Percentiles rank a stretch among this genome's conserved stretches.
phyloP scores from a whole-genome alignment of 1,140 invertebrate genomes.

The Caenorhabditis latens region DNA sequence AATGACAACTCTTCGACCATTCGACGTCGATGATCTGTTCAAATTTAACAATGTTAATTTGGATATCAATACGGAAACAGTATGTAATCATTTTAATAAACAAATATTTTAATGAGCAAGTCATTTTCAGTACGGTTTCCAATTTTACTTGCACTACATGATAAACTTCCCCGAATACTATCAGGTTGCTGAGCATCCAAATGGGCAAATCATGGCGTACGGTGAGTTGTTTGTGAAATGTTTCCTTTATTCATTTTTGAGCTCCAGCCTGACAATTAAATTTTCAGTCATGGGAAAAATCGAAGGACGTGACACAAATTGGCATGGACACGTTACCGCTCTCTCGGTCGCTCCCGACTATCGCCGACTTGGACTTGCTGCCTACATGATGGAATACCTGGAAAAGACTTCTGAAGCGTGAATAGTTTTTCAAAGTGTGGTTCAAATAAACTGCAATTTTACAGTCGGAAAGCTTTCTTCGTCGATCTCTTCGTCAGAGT shows the following conservation, averaged over 20 bases:
- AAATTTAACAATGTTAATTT: slow-evolving; percentile 97
- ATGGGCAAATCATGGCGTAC: slow-evolving; percentile 96
- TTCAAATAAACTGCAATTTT: slow-evolving; percentile 73
- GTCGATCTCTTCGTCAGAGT: slow-evolving; percentile 98
- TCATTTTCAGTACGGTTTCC: slow-evolving; percentile 87
- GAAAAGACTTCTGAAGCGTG: slow-evolving; percentile 96
- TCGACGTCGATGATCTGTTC: slow-evolving; percentile 93
- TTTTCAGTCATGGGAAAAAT: slow-evolving; percentile 96
- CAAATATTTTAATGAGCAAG: slow-evolving; percentile 46
- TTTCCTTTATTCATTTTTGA: slow-evolving; percentile 32
- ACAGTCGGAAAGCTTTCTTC: slow-evolving; percentile 93
- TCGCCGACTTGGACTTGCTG: slow-evolving; percentile 90
- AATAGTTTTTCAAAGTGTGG: neutral
- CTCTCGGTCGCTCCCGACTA: slow-evolving; percentile 94
- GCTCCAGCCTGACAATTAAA: no score
- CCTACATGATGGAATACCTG: slow-evolving; percentile 91
- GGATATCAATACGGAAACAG: slow-evolving; percentile 95
- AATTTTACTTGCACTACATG: slow-evolving; percentile 97
- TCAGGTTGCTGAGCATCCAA: slow-evolving; percentile 92
- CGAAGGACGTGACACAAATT: slow-evolving; percentile 92
- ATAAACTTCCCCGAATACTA: slow-evolving; percentile 99
- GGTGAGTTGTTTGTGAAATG: slow-evolving; percentile 82
- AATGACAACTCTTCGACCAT: slow-evolving; percentile 93
- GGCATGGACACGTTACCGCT: slow-evolving; percentile 99
- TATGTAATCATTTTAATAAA: slow-evolving; percentile 81